Percentiles rank a stretch among this genome's conserved stretches.
Conservation (phyloP, 2,888 invertebrate genomes). For the Halictus ligatus region DNA sequence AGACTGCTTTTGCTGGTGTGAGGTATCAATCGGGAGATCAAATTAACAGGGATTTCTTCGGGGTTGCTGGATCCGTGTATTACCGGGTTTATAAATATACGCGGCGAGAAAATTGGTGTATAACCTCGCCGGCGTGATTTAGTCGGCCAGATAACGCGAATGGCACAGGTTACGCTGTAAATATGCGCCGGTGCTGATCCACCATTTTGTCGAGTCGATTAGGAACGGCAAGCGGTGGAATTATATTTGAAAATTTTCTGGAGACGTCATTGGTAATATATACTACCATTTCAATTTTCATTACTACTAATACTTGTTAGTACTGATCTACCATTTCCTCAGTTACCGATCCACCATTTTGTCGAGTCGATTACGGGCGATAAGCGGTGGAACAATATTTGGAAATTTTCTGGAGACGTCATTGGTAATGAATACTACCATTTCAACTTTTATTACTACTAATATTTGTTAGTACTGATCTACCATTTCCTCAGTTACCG, state of each 20-base stretch:
- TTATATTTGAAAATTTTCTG: neutral
- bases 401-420: too few species aligned
- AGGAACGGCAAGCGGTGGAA: neutral
- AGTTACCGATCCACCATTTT: too few species aligned
- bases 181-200: neutral
- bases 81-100: neutral
- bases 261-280: neutral
- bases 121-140: neutral
- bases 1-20: neutral
- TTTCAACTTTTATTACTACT: too few species aligned
- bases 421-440: too few species aligned
- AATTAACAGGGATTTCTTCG: constrained; percentile 14
- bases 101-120: neutral
- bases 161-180: neutral
- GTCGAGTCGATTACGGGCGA: too few species aligned
- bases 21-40: constrained; percentile 17
- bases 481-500: too few species aligned
- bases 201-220: neutral
- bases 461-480: too few species aligned
- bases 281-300: neutral
- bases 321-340: neutral
- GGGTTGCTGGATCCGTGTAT: neutral
- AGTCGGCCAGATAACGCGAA: neutral
- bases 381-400: too few species aligned
- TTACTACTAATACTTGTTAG: neutral